Evolutionary conservation across 2,797 vertebrate species (phyloP).

Genomic region (Ctenopoma multispine): DNA sequence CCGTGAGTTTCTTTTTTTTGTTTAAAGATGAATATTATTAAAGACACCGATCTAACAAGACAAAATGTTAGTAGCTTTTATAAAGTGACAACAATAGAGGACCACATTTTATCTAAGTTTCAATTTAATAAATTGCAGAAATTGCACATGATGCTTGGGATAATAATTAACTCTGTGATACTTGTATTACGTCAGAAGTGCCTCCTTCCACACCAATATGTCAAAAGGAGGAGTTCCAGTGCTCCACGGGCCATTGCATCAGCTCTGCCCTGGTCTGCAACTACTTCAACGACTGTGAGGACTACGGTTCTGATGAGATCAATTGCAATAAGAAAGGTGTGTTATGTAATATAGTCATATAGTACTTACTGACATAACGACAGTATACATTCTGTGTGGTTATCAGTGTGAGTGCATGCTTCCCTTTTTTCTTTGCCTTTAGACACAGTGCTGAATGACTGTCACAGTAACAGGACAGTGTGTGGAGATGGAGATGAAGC

Average conservation of each 20-base stretch:
- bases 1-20: slow-evolving; percentile 82
- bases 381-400: not conserved
- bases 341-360: not conserved
- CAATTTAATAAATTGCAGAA: not conserved
- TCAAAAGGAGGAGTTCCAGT: slow-evolving; percentile 92
- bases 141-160: not conserved
- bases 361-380: not conserved
- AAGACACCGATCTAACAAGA: not conserved
- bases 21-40: not conserved
- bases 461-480: slow-evolving; percentile 86
- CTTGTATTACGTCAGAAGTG: slow-evolving; percentile 60
- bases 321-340: slow-evolving; percentile 89
- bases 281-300: slow-evolving; percentile 95
- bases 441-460: slow-evolving; percentile 89
- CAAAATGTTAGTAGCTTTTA: not conserved
- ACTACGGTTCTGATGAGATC: slow-evolving; percentile 90
- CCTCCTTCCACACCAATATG: slow-evolving; percentile 73
- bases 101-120: not conserved
- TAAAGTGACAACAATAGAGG: not conserved
- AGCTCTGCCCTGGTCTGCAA: slow-evolving; percentile 90
- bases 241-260: slow-evolving; percentile 89
- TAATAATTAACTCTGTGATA: slow-evolving; percentile 4
- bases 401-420: not conserved
- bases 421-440: not conserved
- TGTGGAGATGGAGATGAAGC: slow-evolving; percentile 93